Conservation (phyloP, 2,888 invertebrate species). For the Ornithoptera alexandrae region DNA sequence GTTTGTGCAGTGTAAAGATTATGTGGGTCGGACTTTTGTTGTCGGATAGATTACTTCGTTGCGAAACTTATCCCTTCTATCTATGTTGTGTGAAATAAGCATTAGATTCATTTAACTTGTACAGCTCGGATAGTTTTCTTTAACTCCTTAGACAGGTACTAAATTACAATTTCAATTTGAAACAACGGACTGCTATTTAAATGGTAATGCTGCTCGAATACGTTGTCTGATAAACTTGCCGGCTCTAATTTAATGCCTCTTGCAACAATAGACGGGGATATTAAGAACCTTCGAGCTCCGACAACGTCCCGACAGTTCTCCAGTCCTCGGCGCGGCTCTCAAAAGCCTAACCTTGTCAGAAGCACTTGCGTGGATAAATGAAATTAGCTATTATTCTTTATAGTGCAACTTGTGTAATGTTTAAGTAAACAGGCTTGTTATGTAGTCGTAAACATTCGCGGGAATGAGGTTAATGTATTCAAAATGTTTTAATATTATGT, state of each 20-base stretch:
- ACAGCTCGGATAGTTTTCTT: background rate
- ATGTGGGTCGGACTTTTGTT: too few relatives aligned
- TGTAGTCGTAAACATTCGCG: slow-evolving; percentile 14
- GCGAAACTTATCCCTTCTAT: too few relatives aligned
- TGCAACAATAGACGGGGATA: slow-evolving; percentile 11
- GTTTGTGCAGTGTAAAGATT: too few relatives aligned
- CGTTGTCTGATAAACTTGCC: slow-evolving; percentile 11
- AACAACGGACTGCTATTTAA: background rate
- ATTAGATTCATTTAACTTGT: background rate
- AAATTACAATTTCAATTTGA: background rate
- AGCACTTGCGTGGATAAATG: slow-evolving; percentile 21
- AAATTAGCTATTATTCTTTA: slow-evolving; percentile 17
- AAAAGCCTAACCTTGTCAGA: slow-evolving; percentile 23
- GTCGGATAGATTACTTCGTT: too few relatives aligned
- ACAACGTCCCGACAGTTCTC: slow-evolving; percentile 3
- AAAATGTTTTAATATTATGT: slow-evolving; percentile 7
- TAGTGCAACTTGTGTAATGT: slow-evolving; percentile 7
- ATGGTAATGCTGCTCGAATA: slow-evolving; percentile 8
- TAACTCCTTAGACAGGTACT: background rate
- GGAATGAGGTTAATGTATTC: slow-evolving; percentile 15
- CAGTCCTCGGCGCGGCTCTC: slow-evolving; percentile 1
- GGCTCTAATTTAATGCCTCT: slow-evolving; percentile 14
- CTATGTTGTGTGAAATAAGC: background rate
- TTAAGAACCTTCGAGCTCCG: slow-evolving; percentile 1
- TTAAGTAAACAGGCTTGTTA: slow-evolving; percentile 11